Conservation (phyloP, 2,888 invertebrate species). For the Nesidiocoris tenuis region DNA sequence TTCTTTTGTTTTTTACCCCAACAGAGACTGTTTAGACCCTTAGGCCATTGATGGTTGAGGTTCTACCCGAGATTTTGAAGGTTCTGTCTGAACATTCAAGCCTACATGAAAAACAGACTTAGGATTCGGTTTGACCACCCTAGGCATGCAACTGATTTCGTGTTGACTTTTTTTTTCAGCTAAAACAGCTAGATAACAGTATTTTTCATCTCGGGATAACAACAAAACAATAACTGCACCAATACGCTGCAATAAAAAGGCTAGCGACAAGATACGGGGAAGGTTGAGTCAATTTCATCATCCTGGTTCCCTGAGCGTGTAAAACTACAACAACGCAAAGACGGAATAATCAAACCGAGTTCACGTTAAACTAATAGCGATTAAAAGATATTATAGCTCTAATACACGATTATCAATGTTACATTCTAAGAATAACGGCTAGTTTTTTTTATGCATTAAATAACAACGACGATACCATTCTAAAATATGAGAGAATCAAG, state of each 20-base stretch:
- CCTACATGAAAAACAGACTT: too few relatives aligned
- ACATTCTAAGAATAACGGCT: constrained; percentile 18
- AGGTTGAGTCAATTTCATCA: background rate
- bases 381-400: background rate
- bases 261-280: background rate
- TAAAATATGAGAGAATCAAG: constrained; percentile 4
- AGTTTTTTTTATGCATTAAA: constrained; percentile 23
- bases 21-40: too few relatives aligned
- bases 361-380: background rate
- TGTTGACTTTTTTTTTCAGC: too few relatives aligned
- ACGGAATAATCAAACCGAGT: background rate
- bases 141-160: too few relatives aligned
- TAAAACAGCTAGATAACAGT: too few relatives aligned
- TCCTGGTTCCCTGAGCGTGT: background rate
- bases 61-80: too few relatives aligned
- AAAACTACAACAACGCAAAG: background rate
- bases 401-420: background rate
- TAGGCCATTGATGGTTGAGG: too few relatives aligned
- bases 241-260: background rate
- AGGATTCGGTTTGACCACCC: too few relatives aligned
- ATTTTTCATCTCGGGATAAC: too few relatives aligned
- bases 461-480: constrained; percentile 19
- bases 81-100: too few relatives aligned
- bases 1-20: too few relatives aligned
- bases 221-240: too few relatives aligned